phyloP scores from a whole-genome alignment of 2,797 vertebrate species.

The Bovichtus diacanthus region DNA sequence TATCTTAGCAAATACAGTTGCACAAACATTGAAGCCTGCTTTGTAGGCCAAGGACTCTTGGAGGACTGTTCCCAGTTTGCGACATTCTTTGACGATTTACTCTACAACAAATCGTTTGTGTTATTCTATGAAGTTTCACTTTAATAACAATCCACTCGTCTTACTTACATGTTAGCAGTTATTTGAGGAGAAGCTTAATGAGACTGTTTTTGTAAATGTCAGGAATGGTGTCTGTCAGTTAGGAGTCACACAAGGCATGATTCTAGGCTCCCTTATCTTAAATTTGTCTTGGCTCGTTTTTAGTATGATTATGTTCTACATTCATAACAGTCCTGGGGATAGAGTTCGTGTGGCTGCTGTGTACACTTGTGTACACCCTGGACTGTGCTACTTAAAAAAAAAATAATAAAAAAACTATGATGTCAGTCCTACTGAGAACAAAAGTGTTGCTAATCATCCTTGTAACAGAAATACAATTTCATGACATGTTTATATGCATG shows the following conservation, averaged over 20 bases:
- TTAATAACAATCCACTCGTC: background rate
- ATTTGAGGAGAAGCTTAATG: background rate
- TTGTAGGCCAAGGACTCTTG: background rate
- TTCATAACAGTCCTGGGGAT: background rate
- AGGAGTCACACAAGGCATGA: background rate
- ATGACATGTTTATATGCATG: background rate
- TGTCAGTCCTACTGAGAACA: background rate
- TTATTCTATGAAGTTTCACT: background rate
- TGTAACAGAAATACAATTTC: background rate
- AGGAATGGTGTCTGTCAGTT: background rate
- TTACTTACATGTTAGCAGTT: background rate
- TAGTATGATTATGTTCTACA: slow-evolving; percentile 13
- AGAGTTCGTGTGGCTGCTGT: slow-evolving; percentile 14
- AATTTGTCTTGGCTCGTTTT: slow-evolving; percentile 12
- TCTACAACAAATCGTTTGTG: background rate
- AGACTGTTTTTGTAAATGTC: background rate
- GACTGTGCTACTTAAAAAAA: slow-evolving; percentile 20
- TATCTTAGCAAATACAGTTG: background rate
- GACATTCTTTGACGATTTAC: background rate
- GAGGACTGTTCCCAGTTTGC: background rate
- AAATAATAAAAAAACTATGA: background rate
- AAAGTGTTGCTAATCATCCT: background rate
- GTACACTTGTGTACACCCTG: background rate
- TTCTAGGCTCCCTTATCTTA: slow-evolving; percentile 22
- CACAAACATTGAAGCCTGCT: background rate